Evolutionary conservation across 2,888 invertebrate species (phyloP), one percentile per base, ranked within the genome.

Genomic region (Capitulum mitella): DNA sequence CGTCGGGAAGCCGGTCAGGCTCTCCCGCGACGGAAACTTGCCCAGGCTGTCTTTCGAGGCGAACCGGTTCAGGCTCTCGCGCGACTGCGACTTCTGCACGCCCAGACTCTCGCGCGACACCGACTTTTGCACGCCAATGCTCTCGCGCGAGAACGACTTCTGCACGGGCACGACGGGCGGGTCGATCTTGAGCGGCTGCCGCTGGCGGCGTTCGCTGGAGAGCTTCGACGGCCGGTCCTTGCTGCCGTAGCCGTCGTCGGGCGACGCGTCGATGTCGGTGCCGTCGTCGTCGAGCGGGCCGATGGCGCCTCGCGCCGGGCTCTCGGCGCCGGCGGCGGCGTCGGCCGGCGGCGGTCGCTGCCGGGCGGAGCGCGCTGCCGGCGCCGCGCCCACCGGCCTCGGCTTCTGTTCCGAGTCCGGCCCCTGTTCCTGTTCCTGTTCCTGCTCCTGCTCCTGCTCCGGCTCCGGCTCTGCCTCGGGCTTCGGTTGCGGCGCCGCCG

Each of bases 341-440:
- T 32, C 54, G 14, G 40, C 78, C n/a, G 81, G 78, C 40, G 78
- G 54, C 22, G 74, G 14, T 77, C 29, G 78, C 77, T 22, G 79
- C 78, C 16, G 80, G 79, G 61, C 80, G 79, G 19, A 79, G 58
- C 19, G n/a, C n/a, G n/a, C n/a, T n/a, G n/a, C n/a, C n/a, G n/a
- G n/a, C n/a, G n/a, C n/a, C n/a, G n/a, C n/a, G n/a, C n/a, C n/a
- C n/a, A n/a, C n/a, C n/a, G n/a, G n/a, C n/a, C n/a, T n/a, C n/a
- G n/a, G n/a, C n/a, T n/a, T n/a, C n/a, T n/a, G n/a, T n/a, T n/a
- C n/a, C n/a, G n/a, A n/a, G n/a, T n/a, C n/a, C n/a, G n/a, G n/a
- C n/a, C n/a, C n/a, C n/a, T n/a, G n/a, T n/a, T n/a, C n/a, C n/a
- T n/a, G n/a, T n/a, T n/a, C n/a, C n/a, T n/a, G n/a, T n/a, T n/a